These are phyloP conservation scores for Ectropis grisescens DNA, from an alignment of 1,140 invertebrate species.

Conservation along the genomic window DNA sequence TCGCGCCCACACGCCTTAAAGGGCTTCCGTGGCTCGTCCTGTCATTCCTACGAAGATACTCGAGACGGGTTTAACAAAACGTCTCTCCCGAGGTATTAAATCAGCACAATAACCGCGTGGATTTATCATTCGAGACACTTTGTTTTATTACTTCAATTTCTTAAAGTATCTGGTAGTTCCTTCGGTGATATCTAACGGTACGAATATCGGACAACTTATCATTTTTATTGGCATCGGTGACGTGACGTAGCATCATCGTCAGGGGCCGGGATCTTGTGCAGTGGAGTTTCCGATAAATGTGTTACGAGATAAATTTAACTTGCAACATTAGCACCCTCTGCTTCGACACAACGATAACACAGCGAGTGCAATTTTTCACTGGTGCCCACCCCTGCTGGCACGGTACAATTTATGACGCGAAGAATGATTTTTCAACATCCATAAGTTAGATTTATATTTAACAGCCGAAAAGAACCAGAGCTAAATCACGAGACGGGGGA, in stretches of 20 bases:
- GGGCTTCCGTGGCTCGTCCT: slow-evolving; percentile 15
- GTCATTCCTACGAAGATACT: slow-evolving; percentile 13
- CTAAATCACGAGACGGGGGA: slow-evolving; percentile 10
- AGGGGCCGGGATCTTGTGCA: slow-evolving; percentile 23
- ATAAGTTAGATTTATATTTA: slow-evolving; percentile 48
- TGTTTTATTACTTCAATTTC: too few relatives aligned
- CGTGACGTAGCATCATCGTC: slow-evolving; percentile 2
- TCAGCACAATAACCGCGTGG: too few relatives aligned
- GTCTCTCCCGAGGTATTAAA: too few relatives aligned
- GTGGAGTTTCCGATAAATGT: slow-evolving; percentile 44
- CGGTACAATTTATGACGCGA: slow-evolving; percentile 46
- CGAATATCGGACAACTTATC: slow-evolving; percentile 4
- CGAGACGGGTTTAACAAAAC: too few relatives aligned
- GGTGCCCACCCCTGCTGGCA: slow-evolving; percentile 34
- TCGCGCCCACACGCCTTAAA: slow-evolving; percentile 19
- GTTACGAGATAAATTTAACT: slow-evolving; percentile 47
- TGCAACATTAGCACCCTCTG: slow-evolving; percentile 47
- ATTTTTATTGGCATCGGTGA: slow-evolving; percentile 5
- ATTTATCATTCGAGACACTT: too few relatives aligned
- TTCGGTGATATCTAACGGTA: too few relatives aligned
- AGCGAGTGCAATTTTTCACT: slow-evolving; percentile 48
- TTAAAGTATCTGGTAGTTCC: too few relatives aligned
- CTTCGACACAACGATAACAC: slow-evolving; percentile 44
- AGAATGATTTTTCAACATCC: slow-evolving; percentile 55
- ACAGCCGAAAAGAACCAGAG: slow-evolving; percentile 23